Evolutionary conservation across 2,888 invertebrate genomes (phyloP), one percentile per base, ranked within the genome.

Genomic region (Drosophila monieri): DNA sequence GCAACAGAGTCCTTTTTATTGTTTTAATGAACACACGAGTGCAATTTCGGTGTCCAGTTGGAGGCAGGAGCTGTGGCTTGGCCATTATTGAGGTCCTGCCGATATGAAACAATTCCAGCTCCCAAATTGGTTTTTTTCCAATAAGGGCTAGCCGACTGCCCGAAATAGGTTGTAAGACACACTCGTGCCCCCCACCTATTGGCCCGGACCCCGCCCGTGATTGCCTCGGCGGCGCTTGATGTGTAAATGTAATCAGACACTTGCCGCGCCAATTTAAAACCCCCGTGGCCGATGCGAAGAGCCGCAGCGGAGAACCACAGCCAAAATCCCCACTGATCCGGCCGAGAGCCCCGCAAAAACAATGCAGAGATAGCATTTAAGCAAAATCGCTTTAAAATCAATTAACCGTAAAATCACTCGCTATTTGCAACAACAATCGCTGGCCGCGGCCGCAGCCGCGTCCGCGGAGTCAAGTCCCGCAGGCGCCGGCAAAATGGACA

Each of bases 341-440:
- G 35, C 9, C 12, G 32, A 12, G 32, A 32, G 32, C 41, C 49
- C 27, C 51, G 14, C 21, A n/a, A 6, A 53, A 78, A 78, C 84
- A 80, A 73, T 81, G 79, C 76, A 74, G 69, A 74, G 79, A 84
- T 86, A 84, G 84, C 86, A 86, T 80, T 86, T 89, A 89, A 88
- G 85, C 78, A 88, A 86, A 85, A 87, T 88, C 90, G 89, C 89
- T 90, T 90, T 89, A 90, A 90, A 90, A 90, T 90, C 90, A 90
- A 90, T 90, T 90, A 90, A 90, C 89, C 90, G 89, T 85, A 90
- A 90, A 90, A 90, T 90, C 90, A 90, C 90, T 90, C 78, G 88
- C 86, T 78, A 78, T 81, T 81, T 79, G 79, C 70, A 75, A 75
- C 81, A 81, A 79, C 80, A 77, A 77, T 70, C 70, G 74, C 27